Evolutionary conservation across 23 tunicate genomes (phyloP).

Genomic region (Trididemnum clinides): DNA sequence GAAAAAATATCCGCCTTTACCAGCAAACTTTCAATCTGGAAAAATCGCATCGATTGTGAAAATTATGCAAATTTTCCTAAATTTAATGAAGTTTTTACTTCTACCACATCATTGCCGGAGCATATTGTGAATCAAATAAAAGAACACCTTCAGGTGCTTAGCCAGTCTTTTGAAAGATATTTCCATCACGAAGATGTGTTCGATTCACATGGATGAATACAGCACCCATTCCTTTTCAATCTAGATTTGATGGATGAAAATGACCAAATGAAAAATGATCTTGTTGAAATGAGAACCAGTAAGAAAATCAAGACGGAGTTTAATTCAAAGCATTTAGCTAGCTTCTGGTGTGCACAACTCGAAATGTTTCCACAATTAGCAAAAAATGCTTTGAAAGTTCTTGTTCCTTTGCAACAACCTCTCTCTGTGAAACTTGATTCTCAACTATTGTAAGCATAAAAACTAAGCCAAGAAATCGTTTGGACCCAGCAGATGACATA

Average conservation of each 20-base stretch:
- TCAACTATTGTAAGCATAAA: no score
- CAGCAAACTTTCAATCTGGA: constrained; percentile 38
- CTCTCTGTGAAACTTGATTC: no score
- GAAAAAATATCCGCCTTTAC: constrained; percentile 38
- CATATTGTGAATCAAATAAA: constrained; percentile 22
- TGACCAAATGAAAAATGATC: constrained; percentile 18
- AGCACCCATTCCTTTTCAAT: constrained; percentile 12
- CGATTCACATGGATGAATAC: constrained; percentile 17
- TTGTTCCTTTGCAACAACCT: no score
- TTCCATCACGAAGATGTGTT: constrained; percentile 11
- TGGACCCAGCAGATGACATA: no score
- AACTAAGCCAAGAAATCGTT: no score
- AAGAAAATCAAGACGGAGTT: neutral
- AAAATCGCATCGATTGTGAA: constrained; percentile 27
- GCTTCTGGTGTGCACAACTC: constrained; percentile 15
- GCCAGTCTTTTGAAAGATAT: constrained; percentile 28
- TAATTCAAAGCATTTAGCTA: neutral
- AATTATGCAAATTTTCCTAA: constrained; percentile 39
- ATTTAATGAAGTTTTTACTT: constrained; percentile 33
- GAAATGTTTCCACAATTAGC: neutral
- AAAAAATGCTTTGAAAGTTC: no score
- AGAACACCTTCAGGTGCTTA: constrained; percentile 31
- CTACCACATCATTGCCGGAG: constrained; percentile 18
- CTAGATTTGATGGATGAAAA: constrained; percentile 15
- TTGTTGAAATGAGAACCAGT: constrained; percentile 15